Evolutionary conservation across 2,888 invertebrate species (phyloP), one percentile per base, ranked within the genome.

Genomic region (Aphidoletes aphidimyza): DNA sequence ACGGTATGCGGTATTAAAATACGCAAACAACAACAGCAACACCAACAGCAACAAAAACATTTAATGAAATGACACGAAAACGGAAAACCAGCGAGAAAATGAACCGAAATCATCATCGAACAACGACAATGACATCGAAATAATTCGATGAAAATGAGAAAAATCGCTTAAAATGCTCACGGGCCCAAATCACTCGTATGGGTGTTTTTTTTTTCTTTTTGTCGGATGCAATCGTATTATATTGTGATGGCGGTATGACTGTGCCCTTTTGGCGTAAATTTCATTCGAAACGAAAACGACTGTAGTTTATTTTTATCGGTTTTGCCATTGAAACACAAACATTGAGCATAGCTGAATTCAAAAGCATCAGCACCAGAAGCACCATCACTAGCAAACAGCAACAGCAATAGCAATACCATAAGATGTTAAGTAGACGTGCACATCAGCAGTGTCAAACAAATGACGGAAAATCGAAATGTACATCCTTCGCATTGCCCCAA

Each of bases 251-350:
- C 26, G 30, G 26, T 69, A 69, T 69, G 69, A 69, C 26, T 69
- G 69, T 69, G 69, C 69, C 30, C 2, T 69, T n/a, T n/a, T n/a
- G n/a, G 69, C 69, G 69, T 69, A 69, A 69, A 69, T 69, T n/a
- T 69, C 69, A 69, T 69, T 69, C 30, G 34, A n/a, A n/a, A n/a
- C 6, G 69, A 69, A 69, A 69, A 69, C 69, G 69, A 30, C 30
- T 30, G 69, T 69, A 69, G 69, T 69, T 69, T 69, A 30, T 69
- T 69, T 69, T 69, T 69, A 69, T 69, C 69, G 69, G n/a, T 69
- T 30, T 69, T 69, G 30, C 69, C 69, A 69, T 69, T 69, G 69
- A 69, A 69, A 69, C 14, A 69, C 69, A 69, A 69, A 69, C 30
- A 69, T 30, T 9, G 30, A n/a, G n/a, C n/a, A n/a, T n/a, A n/a